These are phyloP conservation scores for Morpho helenor DNA, from an alignment of 2,888 invertebrate genomes.

Conservation along the genomic window DNA sequence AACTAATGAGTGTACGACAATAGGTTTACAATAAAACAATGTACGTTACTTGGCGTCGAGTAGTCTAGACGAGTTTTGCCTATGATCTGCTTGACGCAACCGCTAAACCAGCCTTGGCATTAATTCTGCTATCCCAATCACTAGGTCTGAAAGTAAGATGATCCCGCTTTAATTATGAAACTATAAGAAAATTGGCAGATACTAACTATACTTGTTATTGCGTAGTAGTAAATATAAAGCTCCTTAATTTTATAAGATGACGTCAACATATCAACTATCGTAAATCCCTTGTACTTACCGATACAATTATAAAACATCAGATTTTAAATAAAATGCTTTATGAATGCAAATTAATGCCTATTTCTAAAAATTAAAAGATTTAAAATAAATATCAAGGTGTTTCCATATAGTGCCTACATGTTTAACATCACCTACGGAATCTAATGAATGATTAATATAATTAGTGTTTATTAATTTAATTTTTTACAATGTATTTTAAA, in stretches of 20 bases:
- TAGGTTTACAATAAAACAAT: conserved; percentile 29
- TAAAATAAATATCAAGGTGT: too few species aligned
- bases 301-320: neutral
- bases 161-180: neutral
- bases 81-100: conserved; percentile 43
- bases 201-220: neutral
- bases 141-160: conserved; percentile 3
- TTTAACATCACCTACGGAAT: too few species aligned
- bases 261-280: conserved; percentile 2
- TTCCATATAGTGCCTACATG: too few species aligned
- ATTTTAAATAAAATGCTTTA: too few species aligned
- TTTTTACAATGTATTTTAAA: too few species aligned
- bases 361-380: too few species aligned
- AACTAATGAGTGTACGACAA: conserved; percentile 23
- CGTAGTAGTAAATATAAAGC: conserved; percentile 2
- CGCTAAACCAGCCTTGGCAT: conserved; percentile 48
- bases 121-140: conserved; percentile 38
- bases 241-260: conserved; percentile 8
- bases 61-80: conserved; percentile 43
- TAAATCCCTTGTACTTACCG: conserved; percentile 1
- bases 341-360: too few species aligned
- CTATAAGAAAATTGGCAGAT: neutral
- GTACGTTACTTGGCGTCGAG: conserved; percentile 40
- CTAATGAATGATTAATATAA: too few species aligned
- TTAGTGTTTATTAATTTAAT: too few species aligned